A percentile compares a stretch with the other conserved stretches of the same genome.
Evolutionary conservation across 2,888 invertebrate species (phyloP).

Genomic region (Buathra laborator): DNA sequence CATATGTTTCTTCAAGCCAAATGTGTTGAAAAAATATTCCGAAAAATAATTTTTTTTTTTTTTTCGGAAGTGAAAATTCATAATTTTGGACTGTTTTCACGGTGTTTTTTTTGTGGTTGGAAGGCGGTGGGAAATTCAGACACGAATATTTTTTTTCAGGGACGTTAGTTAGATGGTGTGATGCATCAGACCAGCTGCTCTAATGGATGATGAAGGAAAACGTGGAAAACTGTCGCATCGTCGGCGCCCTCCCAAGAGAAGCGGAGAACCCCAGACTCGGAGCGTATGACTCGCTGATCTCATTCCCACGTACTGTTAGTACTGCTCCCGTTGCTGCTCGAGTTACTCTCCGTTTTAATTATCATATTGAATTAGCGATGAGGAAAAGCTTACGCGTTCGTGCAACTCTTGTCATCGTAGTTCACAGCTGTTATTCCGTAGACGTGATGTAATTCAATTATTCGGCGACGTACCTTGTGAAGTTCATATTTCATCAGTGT

Average conservation of each 20-base stretch:
- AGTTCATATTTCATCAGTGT: constrained; percentile 18
- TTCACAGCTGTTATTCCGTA: constrained; percentile 29
- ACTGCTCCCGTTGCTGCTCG: constrained; percentile 14
- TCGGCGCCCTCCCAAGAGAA: constrained; percentile 7
- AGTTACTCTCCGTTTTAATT: constrained; percentile 52
- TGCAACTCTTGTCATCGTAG: constrained; percentile 23
- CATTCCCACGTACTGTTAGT: constrained; percentile 46
- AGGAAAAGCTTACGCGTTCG: constrained; percentile 46
- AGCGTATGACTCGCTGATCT: constrained; percentile 22
- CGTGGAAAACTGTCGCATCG: constrained; percentile 19
- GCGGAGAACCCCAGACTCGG: background rate
- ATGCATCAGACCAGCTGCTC: background rate
- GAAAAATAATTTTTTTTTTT: background rate
- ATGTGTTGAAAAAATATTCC: background rate
- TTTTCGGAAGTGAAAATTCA: background rate
- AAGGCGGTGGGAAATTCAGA: background rate
- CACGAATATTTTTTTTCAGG: background rate
- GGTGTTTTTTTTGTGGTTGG: no score
- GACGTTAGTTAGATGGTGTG: background rate
- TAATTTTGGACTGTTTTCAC: background rate
- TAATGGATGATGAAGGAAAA: constrained; percentile 7
- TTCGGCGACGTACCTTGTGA: constrained; percentile 7
- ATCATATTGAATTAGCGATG: constrained; percentile 55
- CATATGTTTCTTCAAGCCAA: background rate
- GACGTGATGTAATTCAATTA: constrained; percentile 49